phyloP scores from a whole-genome alignment of 2,797 vertebrate species.

The Distichodus sexfasciatus region DNA sequence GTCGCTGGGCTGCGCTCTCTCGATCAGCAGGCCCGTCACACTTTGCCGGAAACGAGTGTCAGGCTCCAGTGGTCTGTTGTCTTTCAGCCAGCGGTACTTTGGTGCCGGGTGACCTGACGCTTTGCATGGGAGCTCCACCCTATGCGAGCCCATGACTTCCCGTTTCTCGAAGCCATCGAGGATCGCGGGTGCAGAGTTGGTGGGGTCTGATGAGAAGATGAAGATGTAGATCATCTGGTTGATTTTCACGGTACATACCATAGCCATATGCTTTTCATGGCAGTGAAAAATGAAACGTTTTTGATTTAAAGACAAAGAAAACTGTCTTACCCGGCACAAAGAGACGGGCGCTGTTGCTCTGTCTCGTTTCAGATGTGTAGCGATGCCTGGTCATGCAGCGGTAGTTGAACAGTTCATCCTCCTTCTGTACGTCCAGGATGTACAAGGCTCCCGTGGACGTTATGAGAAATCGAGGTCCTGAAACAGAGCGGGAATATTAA shows the following conservation, averaged over 20 bases:
- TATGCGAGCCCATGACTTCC: conserved; percentile 93
- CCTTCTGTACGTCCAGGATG: conserved; percentile 98
- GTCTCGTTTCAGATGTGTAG: conserved; percentile 95
- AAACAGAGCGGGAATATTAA: conserved; percentile 27
- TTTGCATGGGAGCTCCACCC: conserved; percentile 96
- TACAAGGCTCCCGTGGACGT: conserved; percentile 99
- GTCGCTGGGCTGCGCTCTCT: conserved; percentile 86
- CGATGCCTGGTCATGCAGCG: conserved; percentile 96
- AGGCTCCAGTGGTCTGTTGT: conserved; percentile 93
- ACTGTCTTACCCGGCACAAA: conserved; percentile 88
- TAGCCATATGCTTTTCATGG: too few relatives aligned
- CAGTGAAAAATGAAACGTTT: too few relatives aligned
- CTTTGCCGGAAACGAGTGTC: conserved; percentile 92
- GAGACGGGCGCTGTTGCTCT: conserved; percentile 98
- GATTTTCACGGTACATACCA: too few relatives aligned
- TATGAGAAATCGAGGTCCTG: conserved; percentile 99
- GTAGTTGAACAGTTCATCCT: conserved; percentile 98
- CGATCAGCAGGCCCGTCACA: conserved; percentile 88
- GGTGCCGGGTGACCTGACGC: conserved; percentile 94
- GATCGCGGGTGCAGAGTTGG: conserved; percentile 91
- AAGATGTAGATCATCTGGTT: too few relatives aligned
- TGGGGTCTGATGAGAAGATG: conserved; percentile 84
- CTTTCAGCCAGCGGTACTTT: conserved; percentile 97
- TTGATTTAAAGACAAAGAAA: too few relatives aligned
- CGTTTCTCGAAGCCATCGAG: conserved; percentile 95